Conservation (phyloP, 2,888 invertebrate genomes). For the Fragum whitleyi region DNA sequence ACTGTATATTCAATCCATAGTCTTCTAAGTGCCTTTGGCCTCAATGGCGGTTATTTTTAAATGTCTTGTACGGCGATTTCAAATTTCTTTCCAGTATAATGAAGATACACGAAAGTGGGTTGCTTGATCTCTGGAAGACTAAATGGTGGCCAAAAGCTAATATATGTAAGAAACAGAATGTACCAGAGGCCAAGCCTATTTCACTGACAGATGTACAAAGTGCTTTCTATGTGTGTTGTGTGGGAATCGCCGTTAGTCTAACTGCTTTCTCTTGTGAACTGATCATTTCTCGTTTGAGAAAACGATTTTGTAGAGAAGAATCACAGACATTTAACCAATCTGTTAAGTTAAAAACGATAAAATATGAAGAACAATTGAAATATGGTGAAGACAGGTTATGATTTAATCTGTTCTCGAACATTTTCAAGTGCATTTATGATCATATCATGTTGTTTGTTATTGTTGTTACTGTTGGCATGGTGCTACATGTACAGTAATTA, state of each 20-base stretch:
- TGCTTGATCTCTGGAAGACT: constrained; percentile 67
- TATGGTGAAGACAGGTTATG: no score
- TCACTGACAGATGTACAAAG: constrained; percentile 70
- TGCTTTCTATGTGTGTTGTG: constrained; percentile 63
- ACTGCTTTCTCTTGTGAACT: constrained; percentile 25
- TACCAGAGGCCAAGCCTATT: constrained; percentile 64
- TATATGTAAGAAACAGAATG: constrained; percentile 51
- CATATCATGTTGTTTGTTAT: no score
- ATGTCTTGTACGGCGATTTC: no score
- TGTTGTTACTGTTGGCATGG: no score
- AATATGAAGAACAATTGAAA: neutral
- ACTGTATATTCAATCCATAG: no score
- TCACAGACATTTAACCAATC: neutral
- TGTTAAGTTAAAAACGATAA: neutral
- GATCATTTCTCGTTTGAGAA: neutral
- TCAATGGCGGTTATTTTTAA: no score
- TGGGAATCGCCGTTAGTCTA: constrained; percentile 51
- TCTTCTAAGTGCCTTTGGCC: no score
- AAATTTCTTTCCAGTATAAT: no score
- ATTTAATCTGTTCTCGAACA: no score
- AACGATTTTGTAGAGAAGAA: neutral
- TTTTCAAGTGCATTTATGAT: no score
- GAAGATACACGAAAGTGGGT: constrained; percentile 65
- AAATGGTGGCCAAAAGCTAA: constrained; percentile 66
- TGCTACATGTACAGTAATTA: no score